phyloP scores from a whole-genome alignment of 2,888 invertebrate species.

The Xestia c-nigrum region DNA sequence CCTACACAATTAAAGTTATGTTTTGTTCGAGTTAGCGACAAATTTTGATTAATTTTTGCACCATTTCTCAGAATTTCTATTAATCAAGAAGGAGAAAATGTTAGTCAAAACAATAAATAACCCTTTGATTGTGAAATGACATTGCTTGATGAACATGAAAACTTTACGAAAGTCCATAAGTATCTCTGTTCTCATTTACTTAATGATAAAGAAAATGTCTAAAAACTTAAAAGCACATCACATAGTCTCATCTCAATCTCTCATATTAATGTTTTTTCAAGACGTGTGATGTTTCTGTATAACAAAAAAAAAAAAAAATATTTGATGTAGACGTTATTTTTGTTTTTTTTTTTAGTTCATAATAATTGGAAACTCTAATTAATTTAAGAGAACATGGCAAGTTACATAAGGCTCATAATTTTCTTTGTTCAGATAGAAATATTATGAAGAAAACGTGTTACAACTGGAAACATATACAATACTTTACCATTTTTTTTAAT shows the following conservation, averaged over 20 bases:
- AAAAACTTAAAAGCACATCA: constrained; percentile 11
- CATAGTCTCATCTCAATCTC: not conserved
- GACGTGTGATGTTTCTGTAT: constrained; percentile 28
- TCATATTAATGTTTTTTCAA: not conserved
- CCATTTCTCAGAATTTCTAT: constrained; percentile 20
- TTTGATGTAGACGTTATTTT: not conserved
- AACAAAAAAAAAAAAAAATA: constrained; percentile 20
- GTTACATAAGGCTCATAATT: not conserved
- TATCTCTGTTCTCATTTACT: not conserved
- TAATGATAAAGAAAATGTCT: not conserved
- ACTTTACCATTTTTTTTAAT: not conserved
- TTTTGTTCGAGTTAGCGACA: constrained; percentile 7
- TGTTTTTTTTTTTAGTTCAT: not conserved
- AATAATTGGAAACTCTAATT: not conserved
- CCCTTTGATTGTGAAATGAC: constrained; percentile 5
- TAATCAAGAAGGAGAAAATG: not conserved
- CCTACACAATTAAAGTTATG: not conserved
- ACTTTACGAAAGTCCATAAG: not conserved
- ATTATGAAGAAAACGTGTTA: not conserved
- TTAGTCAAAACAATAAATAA: constrained; percentile 10
- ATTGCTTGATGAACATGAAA: constrained; percentile 10
- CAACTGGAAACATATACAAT: not conserved
- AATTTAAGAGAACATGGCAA: not conserved
- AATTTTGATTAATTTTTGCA: constrained; percentile 21
- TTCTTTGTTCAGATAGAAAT: not conserved